A percentile compares a stretch with the other conserved stretches of the same genome.
These are phyloP conservation scores for Pseudoips prasinana DNA, from an alignment of 2,888 invertebrate species.

Conservation along the genomic window DNA sequence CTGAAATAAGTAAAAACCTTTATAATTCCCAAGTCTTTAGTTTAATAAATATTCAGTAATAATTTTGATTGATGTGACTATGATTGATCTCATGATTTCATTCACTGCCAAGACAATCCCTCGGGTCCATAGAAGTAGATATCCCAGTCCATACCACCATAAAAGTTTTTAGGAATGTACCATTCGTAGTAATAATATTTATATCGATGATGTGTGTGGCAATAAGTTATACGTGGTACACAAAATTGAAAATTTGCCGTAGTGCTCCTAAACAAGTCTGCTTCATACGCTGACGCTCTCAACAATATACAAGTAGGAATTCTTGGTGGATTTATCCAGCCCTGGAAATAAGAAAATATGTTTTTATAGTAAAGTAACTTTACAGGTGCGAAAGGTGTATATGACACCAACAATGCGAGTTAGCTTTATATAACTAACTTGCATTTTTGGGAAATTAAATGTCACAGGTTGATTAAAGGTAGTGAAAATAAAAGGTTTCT, in stretches of 20 bases:
- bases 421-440: no score
- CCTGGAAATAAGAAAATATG: conserved; percentile 38
- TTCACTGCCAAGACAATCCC: conserved; percentile 1
- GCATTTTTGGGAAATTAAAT: no score
- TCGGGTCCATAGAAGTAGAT: conserved; percentile 14
- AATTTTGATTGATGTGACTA: no score
- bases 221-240: conserved; percentile 51
- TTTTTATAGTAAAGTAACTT: neutral
- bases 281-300: conserved; percentile 36
- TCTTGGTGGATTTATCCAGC: conserved; percentile 48
- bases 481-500: no score
- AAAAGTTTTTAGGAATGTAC: conserved; percentile 42
- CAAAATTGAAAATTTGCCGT: conserved; percentile 56
- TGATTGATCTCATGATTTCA: no score
- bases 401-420: no score
- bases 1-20: no score
- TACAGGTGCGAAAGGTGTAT: neutral
- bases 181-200: conserved; percentile 57
- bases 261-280: conserved; percentile 44
- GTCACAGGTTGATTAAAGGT: no score
- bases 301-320: conserved; percentile 60
- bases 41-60: no score
- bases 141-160: conserved; percentile 37
- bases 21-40: no score
- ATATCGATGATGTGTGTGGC: conserved; percentile 39